These are phyloP conservation scores for Sebastolobus altivelis DNA, from an alignment of 2,797 vertebrate genomes.

Conservation along the genomic window DNA sequence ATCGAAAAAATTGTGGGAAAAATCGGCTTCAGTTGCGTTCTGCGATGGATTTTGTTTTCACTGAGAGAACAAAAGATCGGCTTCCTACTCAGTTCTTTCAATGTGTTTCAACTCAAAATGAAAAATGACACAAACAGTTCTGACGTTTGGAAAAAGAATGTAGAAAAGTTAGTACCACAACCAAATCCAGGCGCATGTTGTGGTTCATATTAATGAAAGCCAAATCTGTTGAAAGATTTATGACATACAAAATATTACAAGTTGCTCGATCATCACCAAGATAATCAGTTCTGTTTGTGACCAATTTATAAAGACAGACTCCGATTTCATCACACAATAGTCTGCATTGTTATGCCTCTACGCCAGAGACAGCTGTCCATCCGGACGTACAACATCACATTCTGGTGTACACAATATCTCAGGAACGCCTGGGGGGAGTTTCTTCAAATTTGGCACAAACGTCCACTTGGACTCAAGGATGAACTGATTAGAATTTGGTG, in stretches of 20 bases:
- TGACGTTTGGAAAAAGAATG: slow-evolving; percentile 5
- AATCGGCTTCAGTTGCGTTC: slow-evolving; percentile 9
- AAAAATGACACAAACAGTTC: slow-evolving; percentile 33
- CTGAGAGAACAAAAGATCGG: slow-evolving; percentile 24
- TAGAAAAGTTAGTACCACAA: slow-evolving; percentile 7
- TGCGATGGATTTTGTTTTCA: slow-evolving; percentile 41
- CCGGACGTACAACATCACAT: too few relatives aligned
- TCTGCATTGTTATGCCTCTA: background rate
- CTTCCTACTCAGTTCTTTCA: slow-evolving; percentile 14
- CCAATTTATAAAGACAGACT: background rate
- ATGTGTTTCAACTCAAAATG: slow-evolving; percentile 21
- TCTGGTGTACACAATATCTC: too few relatives aligned
- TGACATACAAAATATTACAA: background rate
- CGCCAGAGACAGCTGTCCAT: too few relatives aligned
- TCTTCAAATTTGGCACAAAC: too few relatives aligned
- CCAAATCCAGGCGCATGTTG: slow-evolving; percentile 7
- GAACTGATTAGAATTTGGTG: too few relatives aligned
- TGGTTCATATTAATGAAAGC: background rate
- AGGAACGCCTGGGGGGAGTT: too few relatives aligned
- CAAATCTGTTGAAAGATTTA: background rate
- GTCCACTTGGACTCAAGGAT: too few relatives aligned
- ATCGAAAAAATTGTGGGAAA: slow-evolving; percentile 28
- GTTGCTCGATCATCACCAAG: background rate
- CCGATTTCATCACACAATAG: background rate
- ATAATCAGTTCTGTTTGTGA: background rate